These are phyloP conservation scores for Netelia virgata DNA, from an alignment of 2,888 invertebrate species.

Conservation along the genomic window DNA sequence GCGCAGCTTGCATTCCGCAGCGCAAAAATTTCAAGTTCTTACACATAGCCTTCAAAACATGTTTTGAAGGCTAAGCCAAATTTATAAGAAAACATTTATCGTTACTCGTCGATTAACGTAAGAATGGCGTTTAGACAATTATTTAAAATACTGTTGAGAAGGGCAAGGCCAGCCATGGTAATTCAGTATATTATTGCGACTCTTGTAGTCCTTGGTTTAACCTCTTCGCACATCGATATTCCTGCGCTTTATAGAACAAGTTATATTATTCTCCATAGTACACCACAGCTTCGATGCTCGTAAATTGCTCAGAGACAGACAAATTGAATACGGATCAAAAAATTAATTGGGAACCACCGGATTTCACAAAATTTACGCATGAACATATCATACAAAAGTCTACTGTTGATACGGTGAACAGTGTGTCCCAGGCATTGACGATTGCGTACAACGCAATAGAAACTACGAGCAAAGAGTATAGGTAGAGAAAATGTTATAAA, in stretches of 20 bases:
- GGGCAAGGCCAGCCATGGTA: constrained; percentile 70
- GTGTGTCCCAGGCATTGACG: constrained; percentile 80
- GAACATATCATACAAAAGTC: constrained; percentile 82
- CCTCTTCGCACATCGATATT: neutral
- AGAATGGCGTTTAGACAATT: constrained; percentile 66
- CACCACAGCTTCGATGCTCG: constrained; percentile 72
- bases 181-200: constrained; percentile 32
- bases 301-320: constrained; percentile 70
- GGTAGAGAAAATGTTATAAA: constrained; percentile 72
- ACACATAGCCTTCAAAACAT: neutral
- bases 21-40: constrained; percentile 33
- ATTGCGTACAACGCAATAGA: constrained; percentile 80
- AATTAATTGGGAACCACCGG: constrained; percentile 75
- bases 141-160: constrained; percentile 68
- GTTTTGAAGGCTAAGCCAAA: neutral
- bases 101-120: neutral
- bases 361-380: constrained; percentile 76
- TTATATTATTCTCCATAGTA: constrained; percentile 72
- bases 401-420: constrained; percentile 79
- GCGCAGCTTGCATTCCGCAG: neutral
- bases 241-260: neutral
- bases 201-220: neutral
- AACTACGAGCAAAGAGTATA: constrained; percentile 79
- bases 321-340: constrained; percentile 72
- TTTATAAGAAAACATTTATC: neutral